These are phyloP conservation scores for Aporophyla lueneburgensis DNA, from an alignment of 2,888 invertebrate species.

Conservation along the genomic window DNA sequence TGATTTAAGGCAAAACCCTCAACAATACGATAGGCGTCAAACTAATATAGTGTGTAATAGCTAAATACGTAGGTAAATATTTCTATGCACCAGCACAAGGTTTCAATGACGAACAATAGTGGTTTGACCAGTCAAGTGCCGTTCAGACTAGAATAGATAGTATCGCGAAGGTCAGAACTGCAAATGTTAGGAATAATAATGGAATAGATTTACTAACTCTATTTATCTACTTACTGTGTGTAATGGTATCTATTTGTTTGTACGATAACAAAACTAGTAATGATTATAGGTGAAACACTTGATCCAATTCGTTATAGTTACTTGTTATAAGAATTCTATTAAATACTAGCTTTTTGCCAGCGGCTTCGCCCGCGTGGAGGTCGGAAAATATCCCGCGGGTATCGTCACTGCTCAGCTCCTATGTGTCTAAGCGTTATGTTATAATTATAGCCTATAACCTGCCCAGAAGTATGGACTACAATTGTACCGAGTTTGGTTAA, in stretches of 20 bases:
- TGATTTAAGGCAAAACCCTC: slow-evolving; percentile 14
- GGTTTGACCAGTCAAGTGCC: slow-evolving; percentile 69
- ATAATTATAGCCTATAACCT: too few species aligned
- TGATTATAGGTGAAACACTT: slow-evolving; percentile 31
- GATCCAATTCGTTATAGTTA: slow-evolving; percentile 12
- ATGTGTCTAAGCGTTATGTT: too few species aligned
- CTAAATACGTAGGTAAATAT: slow-evolving; percentile 22
- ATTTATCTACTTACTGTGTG: background rate
- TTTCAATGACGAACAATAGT: slow-evolving; percentile 67
- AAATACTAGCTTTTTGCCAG: too few species aligned
- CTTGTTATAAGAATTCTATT: slow-evolving; percentile 1
- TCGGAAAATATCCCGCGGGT: too few species aligned
- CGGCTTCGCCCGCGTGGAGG: too few species aligned
- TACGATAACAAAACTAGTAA: slow-evolving; percentile 21
- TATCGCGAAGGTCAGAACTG: slow-evolving; percentile 73
- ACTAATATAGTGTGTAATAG: slow-evolving; percentile 23
- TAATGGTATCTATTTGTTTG: slow-evolving; percentile 10
- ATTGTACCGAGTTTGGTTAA: too few species aligned
- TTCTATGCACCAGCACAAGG: slow-evolving; percentile 47
- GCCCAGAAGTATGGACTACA: too few species aligned
- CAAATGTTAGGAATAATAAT: slow-evolving; percentile 50
- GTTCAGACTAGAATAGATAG: slow-evolving; percentile 65
- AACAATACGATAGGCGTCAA: slow-evolving; percentile 8
- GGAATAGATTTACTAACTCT: slow-evolving; percentile 21
- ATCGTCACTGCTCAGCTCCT: too few species aligned